A percentile compares a stretch with the other conserved stretches of the same genome.
Conservation (phyloP, 2,113 vertebrate species). For the Eleginops maclovinus region DNA sequence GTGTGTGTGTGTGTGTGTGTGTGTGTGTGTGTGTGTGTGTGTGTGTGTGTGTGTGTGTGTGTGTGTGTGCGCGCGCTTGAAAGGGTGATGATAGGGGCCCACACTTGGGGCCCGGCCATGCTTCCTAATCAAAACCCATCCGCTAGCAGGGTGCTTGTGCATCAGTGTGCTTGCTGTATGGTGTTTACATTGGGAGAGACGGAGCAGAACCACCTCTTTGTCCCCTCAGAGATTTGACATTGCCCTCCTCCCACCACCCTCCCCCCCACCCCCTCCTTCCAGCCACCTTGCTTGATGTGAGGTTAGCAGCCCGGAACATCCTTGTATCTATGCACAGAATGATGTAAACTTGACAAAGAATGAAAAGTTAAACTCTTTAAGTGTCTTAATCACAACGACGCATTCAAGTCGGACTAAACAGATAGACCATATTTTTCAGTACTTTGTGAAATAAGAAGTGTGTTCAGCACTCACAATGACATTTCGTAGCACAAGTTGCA, state of each 20-base stretch:
- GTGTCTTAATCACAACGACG: constrained; percentile 29
- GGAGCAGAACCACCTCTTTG: constrained; percentile 72
- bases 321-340: constrained; percentile 38
- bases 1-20: constrained; percentile 27
- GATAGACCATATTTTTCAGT: constrained; percentile 5
- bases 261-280: neutral
- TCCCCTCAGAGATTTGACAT: constrained; percentile 65
- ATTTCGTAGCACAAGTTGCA: neutral
- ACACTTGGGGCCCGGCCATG: constrained; percentile 45
- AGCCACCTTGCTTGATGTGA: constrained; percentile 33
- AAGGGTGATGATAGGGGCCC: constrained; percentile 71
- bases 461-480: neutral
- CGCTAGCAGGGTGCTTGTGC: constrained; percentile 16
- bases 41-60: constrained; percentile 36
- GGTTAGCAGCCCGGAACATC: constrained; percentile 57
- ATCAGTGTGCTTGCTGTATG: constrained; percentile 39
- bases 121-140: constrained; percentile 68
- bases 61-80: constrained; percentile 49
- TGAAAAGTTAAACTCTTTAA: constrained; percentile 1
- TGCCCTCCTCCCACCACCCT: neutral
- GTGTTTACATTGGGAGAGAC: constrained; percentile 66
- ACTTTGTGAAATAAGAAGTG: neutral
- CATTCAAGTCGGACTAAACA: neutral
- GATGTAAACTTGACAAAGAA: constrained; percentile 23
- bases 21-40: constrained; percentile 46